Evolutionary conservation across 2,113 vertebrate species (phyloP).

Genomic region (Planiliza haematocheilus): DNA sequence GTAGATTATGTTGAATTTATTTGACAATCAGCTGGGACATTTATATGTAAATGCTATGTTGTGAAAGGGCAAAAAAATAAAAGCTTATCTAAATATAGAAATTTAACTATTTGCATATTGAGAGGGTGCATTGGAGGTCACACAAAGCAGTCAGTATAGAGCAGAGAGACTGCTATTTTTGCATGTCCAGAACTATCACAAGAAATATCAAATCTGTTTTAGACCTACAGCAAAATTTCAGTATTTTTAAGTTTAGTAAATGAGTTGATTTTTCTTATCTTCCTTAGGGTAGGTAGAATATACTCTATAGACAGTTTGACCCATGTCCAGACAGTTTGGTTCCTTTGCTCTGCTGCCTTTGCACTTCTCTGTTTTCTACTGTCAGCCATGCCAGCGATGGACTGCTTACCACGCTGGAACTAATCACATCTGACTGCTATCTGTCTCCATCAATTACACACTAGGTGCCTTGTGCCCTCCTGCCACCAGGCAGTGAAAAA

Average conservation of each 20-base stretch:
- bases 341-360: conserved; percentile 47
- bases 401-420: conserved; percentile 73
- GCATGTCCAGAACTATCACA: conserved; percentile 9
- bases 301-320: not conserved
- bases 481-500: conserved; percentile 39
- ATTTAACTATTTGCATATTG: conserved; percentile 18
- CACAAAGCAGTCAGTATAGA: conserved; percentile 19
- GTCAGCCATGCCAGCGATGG: conserved; percentile 49
- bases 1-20: conserved; percentile 40
- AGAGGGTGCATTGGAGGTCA: conserved; percentile 12
- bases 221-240: conserved; percentile 6
- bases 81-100: conserved; percentile 11
- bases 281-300: not conserved
- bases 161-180: not conserved
- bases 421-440: conserved; percentile 80
- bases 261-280: not conserved
- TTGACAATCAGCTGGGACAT: conserved; percentile 23
- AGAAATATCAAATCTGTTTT: conserved; percentile 20
- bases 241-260: not conserved
- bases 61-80: conserved; percentile 4
- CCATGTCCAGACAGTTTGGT: not conserved
- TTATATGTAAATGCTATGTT: conserved; percentile 15
- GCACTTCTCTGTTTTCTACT: conserved; percentile 56
- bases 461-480: conserved; percentile 51
- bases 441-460: conserved; percentile 78